Evolutionary conservation across 2,888 invertebrate genomes (phyloP).

Genomic region (Heliconius charithonia): DNA sequence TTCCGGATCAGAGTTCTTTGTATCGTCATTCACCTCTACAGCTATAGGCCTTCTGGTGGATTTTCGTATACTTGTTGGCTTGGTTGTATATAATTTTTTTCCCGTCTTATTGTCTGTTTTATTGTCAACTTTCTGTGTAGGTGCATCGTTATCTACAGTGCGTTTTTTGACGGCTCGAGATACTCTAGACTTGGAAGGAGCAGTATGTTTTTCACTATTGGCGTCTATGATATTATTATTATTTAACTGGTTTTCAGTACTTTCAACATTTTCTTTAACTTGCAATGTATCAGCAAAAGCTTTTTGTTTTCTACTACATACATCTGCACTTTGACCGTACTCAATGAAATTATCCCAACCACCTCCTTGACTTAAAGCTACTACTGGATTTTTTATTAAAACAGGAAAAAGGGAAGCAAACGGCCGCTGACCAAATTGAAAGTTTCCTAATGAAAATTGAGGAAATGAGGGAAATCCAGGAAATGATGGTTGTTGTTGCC

Average conservation of each 20-base stretch:
- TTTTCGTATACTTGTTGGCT: slow-evolving; percentile 55
- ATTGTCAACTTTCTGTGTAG: slow-evolving; percentile 55
- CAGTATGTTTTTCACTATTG: neutral
- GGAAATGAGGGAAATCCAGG: slow-evolving; percentile 47
- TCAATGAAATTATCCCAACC: slow-evolving; percentile 83
- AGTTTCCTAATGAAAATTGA: slow-evolving; percentile 50
- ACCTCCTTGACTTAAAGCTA: slow-evolving; percentile 77
- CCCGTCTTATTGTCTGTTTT: slow-evolving; percentile 49
- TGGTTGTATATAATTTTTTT: slow-evolving; percentile 60
- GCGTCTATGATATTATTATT: slow-evolving; percentile 14
- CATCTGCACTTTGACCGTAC: slow-evolving; percentile 83
- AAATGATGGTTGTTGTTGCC: slow-evolving; percentile 58
- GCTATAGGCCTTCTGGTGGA: slow-evolving; percentile 56
- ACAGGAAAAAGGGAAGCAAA: slow-evolving; percentile 82
- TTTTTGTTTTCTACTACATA: slow-evolving; percentile 74
- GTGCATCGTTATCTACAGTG: slow-evolving; percentile 56
- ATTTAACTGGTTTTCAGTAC: slow-evolving; percentile 36
- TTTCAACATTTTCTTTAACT: slow-evolving; percentile 28
- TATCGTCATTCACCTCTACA: slow-evolving; percentile 35
- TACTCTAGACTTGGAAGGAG: slow-evolving; percentile 55
- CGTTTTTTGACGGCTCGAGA: slow-evolving; percentile 68
- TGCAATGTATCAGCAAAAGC: slow-evolving; percentile 47
- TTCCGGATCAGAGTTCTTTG: slow-evolving; percentile 57
- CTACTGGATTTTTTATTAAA: slow-evolving; percentile 82
- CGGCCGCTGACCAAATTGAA: slow-evolving; percentile 68